phyloP scores from a whole-genome alignment of 92 coral and sea anemone species.

The Galaxea fascicularis region DNA sequence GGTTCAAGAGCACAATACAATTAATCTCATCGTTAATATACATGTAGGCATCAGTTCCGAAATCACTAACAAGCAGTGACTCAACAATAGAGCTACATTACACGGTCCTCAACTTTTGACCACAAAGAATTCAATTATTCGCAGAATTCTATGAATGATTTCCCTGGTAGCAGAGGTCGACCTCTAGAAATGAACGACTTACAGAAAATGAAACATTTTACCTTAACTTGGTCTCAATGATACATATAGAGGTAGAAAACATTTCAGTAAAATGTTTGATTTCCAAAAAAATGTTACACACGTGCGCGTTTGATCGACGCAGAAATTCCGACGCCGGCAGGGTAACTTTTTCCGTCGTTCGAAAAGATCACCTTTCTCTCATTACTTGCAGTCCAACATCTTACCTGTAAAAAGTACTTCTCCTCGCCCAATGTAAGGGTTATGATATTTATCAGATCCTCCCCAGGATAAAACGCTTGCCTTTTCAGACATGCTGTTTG shows the following conservation, averaged over 20 bases:
- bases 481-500: slow-evolving; percentile 78
- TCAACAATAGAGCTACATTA: no score
- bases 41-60: no score
- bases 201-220: no score
- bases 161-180: no score
- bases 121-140: neutral
- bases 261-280: no score
- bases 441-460: slow-evolving; percentile 94
- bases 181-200: no score
- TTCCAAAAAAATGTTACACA: neutral
- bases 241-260: no score
- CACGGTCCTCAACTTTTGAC: neutral
- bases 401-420: slow-evolving; percentile 91
- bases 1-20: neutral
- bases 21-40: neutral
- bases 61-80: no score
- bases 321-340: slow-evolving; percentile 15
- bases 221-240: no score
- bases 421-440: slow-evolving; percentile 94
- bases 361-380: neutral
- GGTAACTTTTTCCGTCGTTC: neutral
- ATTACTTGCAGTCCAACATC: neutral
- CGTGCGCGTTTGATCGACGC: neutral
- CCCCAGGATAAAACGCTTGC: slow-evolving; percentile 73
- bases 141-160: neutral